A percentile compares a stretch with the other conserved stretches of the same genome.
Evolutionary conservation across 2,797 vertebrate species (phyloP).

Genomic region (Babyrousa celebensis): DNA sequence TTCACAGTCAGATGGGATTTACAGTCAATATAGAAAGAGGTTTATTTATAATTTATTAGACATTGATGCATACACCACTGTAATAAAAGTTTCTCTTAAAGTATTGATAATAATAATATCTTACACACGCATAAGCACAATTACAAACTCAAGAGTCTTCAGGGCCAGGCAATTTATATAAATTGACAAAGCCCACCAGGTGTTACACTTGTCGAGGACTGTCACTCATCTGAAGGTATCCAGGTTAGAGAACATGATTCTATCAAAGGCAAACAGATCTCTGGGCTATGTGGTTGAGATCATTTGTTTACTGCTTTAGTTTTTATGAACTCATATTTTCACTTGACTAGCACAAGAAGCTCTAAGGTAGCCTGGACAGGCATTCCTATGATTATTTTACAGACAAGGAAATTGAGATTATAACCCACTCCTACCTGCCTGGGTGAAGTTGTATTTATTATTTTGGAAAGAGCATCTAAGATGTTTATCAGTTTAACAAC

Average conservation of each 20-base stretch:
- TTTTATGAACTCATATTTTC: constrained; percentile 58
- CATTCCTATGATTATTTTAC: not conserved
- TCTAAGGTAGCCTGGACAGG: not conserved
- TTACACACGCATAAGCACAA: constrained; percentile 55
- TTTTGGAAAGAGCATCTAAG: constrained; percentile 14
- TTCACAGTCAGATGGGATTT: constrained; percentile 44
- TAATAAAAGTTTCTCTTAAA: constrained; percentile 59
- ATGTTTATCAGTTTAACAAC: not conserved
- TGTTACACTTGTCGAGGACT: not conserved
- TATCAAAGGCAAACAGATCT: not conserved
- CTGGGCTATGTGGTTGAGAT: not conserved
- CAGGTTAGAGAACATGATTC: constrained; percentile 27
- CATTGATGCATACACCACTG: not conserved
- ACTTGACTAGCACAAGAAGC: constrained; percentile 6
- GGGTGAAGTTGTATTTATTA: constrained; percentile 11
- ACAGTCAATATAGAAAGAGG: not conserved
- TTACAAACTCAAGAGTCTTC: constrained; percentile 60
- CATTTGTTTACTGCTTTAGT: not conserved
- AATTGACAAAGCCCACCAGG: constrained; percentile 52
- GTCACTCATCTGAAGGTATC: constrained; percentile 1
- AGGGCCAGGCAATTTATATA: constrained; percentile 1
- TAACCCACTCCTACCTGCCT: not conserved
- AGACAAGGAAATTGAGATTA: not conserved
- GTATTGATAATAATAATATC: constrained; percentile 5
- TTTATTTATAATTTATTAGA: constrained; percentile 59